These are phyloP conservation scores for Nephrotoma appendiculata DNA, from an alignment of 2,888 invertebrate genomes.

Conservation along the genomic window DNA sequence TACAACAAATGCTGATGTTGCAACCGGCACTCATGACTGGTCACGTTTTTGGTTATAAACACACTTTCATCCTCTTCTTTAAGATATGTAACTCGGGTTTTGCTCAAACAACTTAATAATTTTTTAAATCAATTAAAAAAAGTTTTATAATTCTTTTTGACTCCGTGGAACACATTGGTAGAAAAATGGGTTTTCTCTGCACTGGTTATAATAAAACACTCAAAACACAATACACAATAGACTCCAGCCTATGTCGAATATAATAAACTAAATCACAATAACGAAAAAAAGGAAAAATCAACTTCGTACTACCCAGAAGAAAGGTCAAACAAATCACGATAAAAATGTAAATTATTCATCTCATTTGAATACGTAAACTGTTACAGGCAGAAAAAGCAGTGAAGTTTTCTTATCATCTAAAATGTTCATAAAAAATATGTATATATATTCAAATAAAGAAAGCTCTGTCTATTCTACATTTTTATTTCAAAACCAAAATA, in stretches of 20 bases:
- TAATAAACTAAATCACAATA: background rate
- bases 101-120: too few species aligned
- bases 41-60: too few species aligned
- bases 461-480: background rate
- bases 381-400: background rate
- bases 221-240: background rate
- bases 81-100: too few species aligned
- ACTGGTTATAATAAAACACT: background rate
- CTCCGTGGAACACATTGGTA: too few species aligned
- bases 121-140: too few species aligned
- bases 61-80: too few species aligned
- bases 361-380: background rate
- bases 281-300: background rate
- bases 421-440: background rate
- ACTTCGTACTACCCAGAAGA: background rate
- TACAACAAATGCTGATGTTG: too few species aligned
- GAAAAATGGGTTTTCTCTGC: too few species aligned
- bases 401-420: background rate
- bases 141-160: too few species aligned
- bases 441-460: background rate
- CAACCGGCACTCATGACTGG: too few species aligned
- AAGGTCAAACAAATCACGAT: background rate
- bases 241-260: too few species aligned
- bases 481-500: background rate
- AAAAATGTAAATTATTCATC: background rate